These are phyloP conservation scores for Mythimna pallens DNA, from an alignment of 2,888 invertebrate species.

Conservation along the genomic window DNA sequence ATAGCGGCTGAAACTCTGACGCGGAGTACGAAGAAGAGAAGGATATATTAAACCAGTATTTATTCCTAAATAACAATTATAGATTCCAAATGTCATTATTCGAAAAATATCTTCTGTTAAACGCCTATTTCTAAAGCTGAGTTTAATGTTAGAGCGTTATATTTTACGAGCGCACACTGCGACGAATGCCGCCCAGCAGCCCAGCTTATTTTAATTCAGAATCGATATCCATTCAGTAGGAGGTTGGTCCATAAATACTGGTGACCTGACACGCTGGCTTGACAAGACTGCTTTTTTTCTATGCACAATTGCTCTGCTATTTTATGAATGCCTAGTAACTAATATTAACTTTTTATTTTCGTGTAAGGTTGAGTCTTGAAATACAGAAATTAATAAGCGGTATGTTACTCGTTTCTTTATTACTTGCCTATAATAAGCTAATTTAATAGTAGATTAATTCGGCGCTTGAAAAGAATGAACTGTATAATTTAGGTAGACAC, in stretches of 20 bases:
- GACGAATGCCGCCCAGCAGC: slow-evolving; percentile 26
- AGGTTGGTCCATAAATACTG: slow-evolving; percentile 48
- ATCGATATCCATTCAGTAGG: slow-evolving; percentile 62
- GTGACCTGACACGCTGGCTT: slow-evolving; percentile 49
- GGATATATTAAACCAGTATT: too few relatives aligned
- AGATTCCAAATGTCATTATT: neutral
- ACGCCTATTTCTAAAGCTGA: slow-evolving; percentile 7
- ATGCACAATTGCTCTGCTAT: slow-evolving; percentile 30
- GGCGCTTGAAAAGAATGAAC: neutral
- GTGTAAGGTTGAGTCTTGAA: neutral
- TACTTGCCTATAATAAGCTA: neutral
- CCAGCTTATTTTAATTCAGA: slow-evolving; percentile 64
- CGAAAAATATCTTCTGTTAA: neutral
- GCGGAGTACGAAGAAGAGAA: too few relatives aligned
- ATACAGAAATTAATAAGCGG: neutral
- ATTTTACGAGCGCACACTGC: slow-evolving; percentile 45
- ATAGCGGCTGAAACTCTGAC: too few relatives aligned
- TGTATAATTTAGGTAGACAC: neutral
- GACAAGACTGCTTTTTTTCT: slow-evolving; percentile 45
- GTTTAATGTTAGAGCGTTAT: slow-evolving; percentile 28
- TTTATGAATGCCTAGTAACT: slow-evolving; percentile 3
- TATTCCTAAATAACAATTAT: neutral
- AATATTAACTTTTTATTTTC: neutral
- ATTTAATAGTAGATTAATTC: neutral
- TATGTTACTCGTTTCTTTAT: neutral